Evolutionary conservation across 2,797 vertebrate genomes (phyloP).

Genomic region (Pseudochirops cupreus): DNA sequence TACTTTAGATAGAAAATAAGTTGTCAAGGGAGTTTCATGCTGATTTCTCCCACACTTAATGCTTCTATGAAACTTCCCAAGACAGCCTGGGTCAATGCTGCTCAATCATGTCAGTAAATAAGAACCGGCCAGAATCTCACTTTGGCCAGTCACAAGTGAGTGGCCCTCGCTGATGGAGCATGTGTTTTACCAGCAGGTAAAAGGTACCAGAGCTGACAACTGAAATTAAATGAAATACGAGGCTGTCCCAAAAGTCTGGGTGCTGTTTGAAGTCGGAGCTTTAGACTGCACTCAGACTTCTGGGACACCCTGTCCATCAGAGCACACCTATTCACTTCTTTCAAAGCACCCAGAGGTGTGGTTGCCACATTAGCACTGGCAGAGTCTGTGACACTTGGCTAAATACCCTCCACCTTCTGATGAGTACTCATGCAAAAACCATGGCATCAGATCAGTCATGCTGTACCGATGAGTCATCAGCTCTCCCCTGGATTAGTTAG

Average conservation of each 20-base stretch:
- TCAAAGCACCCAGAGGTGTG: not conserved
- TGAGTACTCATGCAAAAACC: not conserved
- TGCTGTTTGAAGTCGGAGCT: no score
- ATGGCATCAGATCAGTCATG: not conserved
- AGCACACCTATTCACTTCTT: not conserved
- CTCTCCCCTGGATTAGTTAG: not conserved
- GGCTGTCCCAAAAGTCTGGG: not conserved
- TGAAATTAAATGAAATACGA: not conserved
- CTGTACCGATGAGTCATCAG: not conserved
- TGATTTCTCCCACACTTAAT: slow-evolving; percentile 46
- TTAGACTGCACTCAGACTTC: not conserved
- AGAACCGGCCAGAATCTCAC: not conserved
- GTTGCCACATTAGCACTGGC: not conserved
- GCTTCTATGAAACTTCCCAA: slow-evolving; percentile 38
- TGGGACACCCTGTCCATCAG: not conserved
- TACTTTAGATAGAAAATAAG: slow-evolving; percentile 46
- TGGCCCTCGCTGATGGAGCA: not conserved
- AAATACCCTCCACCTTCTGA: not conserved
- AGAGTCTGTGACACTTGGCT: not conserved
- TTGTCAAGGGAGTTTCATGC: slow-evolving; percentile 28
- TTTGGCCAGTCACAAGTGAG: not conserved
- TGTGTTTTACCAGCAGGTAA: not conserved
- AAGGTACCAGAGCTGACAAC: not conserved
- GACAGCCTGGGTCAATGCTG: not conserved
- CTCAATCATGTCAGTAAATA: not conserved